Conservation (phyloP, 2,113 vertebrate species). For the Colossoma macropomum region DNA sequence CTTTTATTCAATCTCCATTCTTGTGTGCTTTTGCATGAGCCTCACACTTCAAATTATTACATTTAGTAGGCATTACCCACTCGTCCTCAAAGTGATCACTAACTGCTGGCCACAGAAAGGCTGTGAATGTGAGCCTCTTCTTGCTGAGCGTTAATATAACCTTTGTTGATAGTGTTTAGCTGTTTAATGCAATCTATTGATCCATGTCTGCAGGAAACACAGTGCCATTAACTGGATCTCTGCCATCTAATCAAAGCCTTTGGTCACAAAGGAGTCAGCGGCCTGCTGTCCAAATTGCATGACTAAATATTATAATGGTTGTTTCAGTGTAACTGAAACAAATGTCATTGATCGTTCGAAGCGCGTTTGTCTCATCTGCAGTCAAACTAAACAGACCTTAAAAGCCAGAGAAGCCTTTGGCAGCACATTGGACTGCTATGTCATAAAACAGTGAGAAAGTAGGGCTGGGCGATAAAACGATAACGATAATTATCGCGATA, state of each 20-base stretch:
- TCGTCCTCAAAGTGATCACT: background rate
- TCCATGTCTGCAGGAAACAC: constrained; percentile 58
- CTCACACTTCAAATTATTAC: background rate
- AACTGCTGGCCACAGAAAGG: background rate
- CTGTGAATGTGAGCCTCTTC: background rate
- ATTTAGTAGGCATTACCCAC: background rate
- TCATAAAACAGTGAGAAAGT: no score
- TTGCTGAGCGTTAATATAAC: constrained; percentile 47
- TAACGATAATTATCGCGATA: no score
- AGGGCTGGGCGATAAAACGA: no score
- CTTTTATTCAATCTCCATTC: no score
- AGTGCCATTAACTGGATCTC: constrained; percentile 46
- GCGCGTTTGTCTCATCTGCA: constrained; percentile 64
- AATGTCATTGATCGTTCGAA: constrained; percentile 66
- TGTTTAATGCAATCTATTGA: constrained; percentile 59
- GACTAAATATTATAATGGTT: constrained; percentile 67
- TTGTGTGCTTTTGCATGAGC: background rate
- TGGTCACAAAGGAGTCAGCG: constrained; percentile 51
- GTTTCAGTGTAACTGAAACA: constrained; percentile 75
- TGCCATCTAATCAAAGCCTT: constrained; percentile 64
- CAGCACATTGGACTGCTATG: constrained; percentile 64
- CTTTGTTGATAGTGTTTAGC: constrained; percentile 41
- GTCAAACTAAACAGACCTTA: constrained; percentile 68
- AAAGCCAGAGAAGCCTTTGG: constrained; percentile 66
- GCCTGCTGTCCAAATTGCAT: constrained; percentile 50